Conservation (phyloP, 2,888 invertebrate species). For the Mesorhabditis sp. region DNA sequence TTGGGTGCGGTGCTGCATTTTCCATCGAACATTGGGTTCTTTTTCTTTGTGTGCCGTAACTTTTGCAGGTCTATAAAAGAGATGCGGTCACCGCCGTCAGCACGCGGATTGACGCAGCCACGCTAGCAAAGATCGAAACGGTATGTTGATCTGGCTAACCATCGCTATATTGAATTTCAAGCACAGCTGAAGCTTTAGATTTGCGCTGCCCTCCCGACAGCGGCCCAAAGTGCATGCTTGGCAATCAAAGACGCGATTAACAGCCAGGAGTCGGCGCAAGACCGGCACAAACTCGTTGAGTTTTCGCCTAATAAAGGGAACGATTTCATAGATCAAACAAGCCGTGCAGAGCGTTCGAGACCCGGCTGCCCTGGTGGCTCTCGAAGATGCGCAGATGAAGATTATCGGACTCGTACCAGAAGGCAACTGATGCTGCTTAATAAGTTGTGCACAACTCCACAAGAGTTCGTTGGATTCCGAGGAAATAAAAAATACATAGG, state of each 20-base stretch:
- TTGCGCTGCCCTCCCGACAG: background rate
- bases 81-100: too few species aligned
- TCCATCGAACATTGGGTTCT: too few species aligned
- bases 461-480: too few species aligned
- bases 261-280: background rate
- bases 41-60: too few species aligned
- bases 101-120: background rate
- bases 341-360: background rate
- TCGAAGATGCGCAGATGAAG: constrained; percentile 6
- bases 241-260: background rate
- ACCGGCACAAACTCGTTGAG: background rate
- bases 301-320: too few species aligned
- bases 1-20: too few species aligned
- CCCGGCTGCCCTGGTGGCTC: constrained; percentile 4
- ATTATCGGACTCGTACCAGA: background rate
- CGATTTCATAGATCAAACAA: background rate
- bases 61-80: too few species aligned
- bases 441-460: too few species aligned
- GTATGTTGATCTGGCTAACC: background rate
- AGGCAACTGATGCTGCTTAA: too few species aligned
- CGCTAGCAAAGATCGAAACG: constrained; percentile 1
- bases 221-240: background rate
- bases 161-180: background rate
- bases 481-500: too few species aligned
- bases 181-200: background rate